Percentiles rank a stretch among this genome's conserved stretches.
These are phyloP conservation scores for Clarias gariepinus DNA, from an alignment of 2,113 vertebrate genomes.

Conservation along the genomic window DNA sequence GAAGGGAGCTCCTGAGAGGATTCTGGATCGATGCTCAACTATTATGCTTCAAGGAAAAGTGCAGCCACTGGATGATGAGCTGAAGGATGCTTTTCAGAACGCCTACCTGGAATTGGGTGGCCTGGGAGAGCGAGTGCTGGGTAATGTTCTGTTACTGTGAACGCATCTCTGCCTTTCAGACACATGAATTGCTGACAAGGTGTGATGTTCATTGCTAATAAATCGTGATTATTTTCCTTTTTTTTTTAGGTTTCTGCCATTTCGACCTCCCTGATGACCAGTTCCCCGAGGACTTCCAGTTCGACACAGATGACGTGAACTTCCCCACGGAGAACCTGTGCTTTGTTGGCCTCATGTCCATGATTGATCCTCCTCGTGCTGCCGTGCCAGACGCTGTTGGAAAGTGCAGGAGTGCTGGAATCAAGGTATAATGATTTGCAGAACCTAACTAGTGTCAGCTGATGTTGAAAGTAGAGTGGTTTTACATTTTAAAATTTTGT, in stretches of 20 bases:
- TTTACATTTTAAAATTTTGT: background rate
- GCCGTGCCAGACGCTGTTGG: constrained; percentile 89
- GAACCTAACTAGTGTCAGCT: background rate
- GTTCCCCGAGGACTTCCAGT: constrained; percentile 82
- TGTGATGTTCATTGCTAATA: background rate
- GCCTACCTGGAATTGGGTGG: constrained; percentile 90
- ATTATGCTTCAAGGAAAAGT: constrained; percentile 88
- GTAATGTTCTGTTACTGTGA: constrained; percentile 58
- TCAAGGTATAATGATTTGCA: constrained; percentile 75
- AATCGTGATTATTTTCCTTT: background rate
- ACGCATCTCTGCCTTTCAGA: no score
- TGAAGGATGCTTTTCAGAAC: constrained; percentile 91
- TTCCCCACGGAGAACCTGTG: constrained; percentile 87
- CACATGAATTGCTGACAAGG: background rate
- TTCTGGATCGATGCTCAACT: constrained; percentile 87
- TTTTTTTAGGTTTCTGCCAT: constrained; percentile 84
- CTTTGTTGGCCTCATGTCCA: constrained; percentile 93
- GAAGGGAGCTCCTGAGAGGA: constrained; percentile 91
- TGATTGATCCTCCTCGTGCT: constrained; percentile 89
- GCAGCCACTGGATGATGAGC: constrained; percentile 83
- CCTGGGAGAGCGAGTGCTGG: constrained; percentile 85
- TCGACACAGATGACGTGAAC: constrained; percentile 86
- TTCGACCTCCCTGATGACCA: constrained; percentile 79
- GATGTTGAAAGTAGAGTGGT: background rate
- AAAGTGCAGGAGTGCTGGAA: constrained; percentile 91